Evolutionary conservation across 1,140 invertebrate species (phyloP).

Genomic region (Drosophila varians): DNA sequence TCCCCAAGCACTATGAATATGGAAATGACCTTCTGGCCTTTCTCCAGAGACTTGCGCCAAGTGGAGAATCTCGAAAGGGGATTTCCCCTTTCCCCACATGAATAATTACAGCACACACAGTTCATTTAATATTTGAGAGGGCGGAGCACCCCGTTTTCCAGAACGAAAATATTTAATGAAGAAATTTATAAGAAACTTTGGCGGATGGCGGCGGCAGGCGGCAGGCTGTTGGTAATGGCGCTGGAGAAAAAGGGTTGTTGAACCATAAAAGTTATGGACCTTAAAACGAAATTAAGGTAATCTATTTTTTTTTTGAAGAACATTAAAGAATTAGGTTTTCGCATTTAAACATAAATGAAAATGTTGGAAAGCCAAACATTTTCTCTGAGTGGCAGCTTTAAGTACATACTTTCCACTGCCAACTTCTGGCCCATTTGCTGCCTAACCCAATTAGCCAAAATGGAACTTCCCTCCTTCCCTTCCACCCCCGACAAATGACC

Average conservation of each 20-base stretch:
- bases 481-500: conserved; percentile 60
- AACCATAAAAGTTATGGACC: conserved; percentile 72
- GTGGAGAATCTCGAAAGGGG: conserved; percentile 7
- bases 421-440: conserved; percentile 61
- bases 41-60: conserved; percentile 24
- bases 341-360: too few relatives aligned
- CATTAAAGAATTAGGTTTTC: too few relatives aligned
- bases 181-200: conserved; percentile 77
- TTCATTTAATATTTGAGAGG: conserved; percentile 73
- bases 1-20: conserved; percentile 15
- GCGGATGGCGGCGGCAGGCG: conserved; percentile 52
- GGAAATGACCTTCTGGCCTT: conserved; percentile 6
- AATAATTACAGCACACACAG: conserved; percentile 73
- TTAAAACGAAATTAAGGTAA: conserved; percentile 78
- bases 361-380: background rate
- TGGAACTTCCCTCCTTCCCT: conserved; percentile 4
- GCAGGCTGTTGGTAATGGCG: conserved; percentile 13
- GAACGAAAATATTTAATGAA: conserved; percentile 79
- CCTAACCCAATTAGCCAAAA: conserved; percentile 58
- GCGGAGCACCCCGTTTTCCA: conserved; percentile 19
- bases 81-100: conserved; percentile 74
- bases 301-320: too few relatives aligned
- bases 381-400: conserved; percentile 22
- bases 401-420: conserved; percentile 19
- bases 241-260: conserved; percentile 3